These are phyloP conservation scores for Maconellicoccus hirsutus DNA, from an alignment of 1,140 invertebrate species.

Conservation along the genomic window DNA sequence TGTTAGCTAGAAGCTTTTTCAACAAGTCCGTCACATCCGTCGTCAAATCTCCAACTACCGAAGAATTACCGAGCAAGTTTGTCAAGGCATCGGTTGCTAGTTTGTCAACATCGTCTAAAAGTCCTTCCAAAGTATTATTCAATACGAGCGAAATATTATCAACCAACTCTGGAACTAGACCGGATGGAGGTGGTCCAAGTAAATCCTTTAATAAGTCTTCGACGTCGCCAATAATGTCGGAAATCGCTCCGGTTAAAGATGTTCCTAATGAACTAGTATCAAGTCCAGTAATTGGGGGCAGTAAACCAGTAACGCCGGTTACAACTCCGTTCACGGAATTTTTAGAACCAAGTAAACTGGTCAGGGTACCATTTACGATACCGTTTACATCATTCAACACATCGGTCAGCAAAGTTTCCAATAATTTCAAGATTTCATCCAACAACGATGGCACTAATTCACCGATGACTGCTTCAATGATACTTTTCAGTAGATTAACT, in stretches of 20 bases:
- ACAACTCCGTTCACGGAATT: not conserved
- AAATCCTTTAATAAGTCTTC: not conserved
- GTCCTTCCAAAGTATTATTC: not conserved
- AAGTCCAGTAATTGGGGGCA: not conserved
- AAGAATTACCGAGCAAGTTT: not conserved
- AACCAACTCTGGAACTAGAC: not conserved
- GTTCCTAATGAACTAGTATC: too few relatives aligned
- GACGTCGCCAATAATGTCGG: not conserved
- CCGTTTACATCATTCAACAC: not conserved
- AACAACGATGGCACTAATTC: not conserved
- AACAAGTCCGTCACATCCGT: not conserved
- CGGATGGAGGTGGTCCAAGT: not conserved
- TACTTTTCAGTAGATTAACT: not conserved
- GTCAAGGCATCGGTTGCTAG: not conserved
- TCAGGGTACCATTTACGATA: not conserved
- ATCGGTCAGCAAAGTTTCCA: not conserved
- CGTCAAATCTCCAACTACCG: not conserved
- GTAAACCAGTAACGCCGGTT: not conserved
- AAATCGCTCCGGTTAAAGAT: not conserved
- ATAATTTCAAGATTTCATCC: not conserved
- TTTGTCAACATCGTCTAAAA: slow-evolving; percentile 1
- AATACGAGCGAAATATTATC: not conserved
- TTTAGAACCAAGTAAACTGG: not conserved
- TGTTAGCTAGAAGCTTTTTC: not conserved
- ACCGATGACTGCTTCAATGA: not conserved